Base-by-base conservation (phyloP, 2,888 invertebrate species). In the Hofmannophila pseudospretella region DNA sequence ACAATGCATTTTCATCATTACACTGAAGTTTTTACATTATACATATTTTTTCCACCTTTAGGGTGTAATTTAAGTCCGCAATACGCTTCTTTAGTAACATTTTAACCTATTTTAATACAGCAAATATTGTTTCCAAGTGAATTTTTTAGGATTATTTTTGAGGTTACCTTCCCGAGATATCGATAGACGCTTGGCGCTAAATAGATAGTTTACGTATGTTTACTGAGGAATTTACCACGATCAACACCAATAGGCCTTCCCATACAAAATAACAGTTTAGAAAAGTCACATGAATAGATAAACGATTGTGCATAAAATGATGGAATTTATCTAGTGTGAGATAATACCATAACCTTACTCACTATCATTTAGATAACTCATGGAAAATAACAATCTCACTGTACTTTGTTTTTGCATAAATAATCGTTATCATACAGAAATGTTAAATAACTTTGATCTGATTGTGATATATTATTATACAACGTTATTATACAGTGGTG, bases 1-100 rank as follows among this genome's bases (percentile, higher is more conserved):
- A 59, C 63, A 51, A 54, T 52, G 44, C 56, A 51, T 40, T 40
- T 8, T n/a, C 32, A 8, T 32, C n/a, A 12, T 10, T 20, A 22
- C 11, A 16, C 33, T 13, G n/a, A 9, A 25, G 9, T 8, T 25
- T n/a, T 25, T 2, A n/a, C n/a, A n/a, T n/a, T n/a, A n/a, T n/a
- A n/a, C n/a, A n/a, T n/a, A n/a, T n/a, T n/a, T n/a, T n/a, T n/a
- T n/a, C n/a, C n/a, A n/a, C n/a, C n/a, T n/a, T n/a, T n/a, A n/a
- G n/a, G n/a, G n/a, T n/a, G n/a, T 25, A 2, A 25, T 25, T 9
- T 25, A 25, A 2, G 8, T 2, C 8, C 20, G 5, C 20, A 2
- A 5, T 5, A 20, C 2, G 4, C 20, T 3, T 5, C 7, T 20
- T 7, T 7, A 3, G 5, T 20, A 20, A 20, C 19, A 8, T 20